phyloP scores from a whole-genome alignment of 2,888 invertebrate genomes.

The Argyresthia albistria region DNA sequence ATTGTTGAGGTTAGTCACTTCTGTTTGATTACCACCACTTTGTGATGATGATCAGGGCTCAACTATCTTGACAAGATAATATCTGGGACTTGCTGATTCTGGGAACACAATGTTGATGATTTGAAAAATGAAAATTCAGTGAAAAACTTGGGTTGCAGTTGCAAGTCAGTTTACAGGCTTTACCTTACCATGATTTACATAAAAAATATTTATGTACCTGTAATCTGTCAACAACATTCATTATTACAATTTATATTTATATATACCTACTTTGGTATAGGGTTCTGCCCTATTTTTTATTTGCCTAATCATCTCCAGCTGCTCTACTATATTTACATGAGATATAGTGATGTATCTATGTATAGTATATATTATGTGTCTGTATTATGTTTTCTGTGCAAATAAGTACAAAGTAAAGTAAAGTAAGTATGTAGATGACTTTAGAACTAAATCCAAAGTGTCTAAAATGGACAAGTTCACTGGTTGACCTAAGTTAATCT shows the following conservation, averaged over 20 bases:
- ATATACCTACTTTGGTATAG: not conserved
- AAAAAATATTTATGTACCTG: not conserved
- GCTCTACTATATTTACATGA: too few relatives aligned
- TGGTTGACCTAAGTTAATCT: too few relatives aligned
- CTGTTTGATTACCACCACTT: not conserved
- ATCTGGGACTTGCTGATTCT: not conserved
- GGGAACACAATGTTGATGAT: not conserved
- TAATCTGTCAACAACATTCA: not conserved
- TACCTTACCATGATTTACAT: not conserved
- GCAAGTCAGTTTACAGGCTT: not conserved
- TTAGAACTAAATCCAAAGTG: too few relatives aligned
- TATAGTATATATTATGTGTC: too few relatives aligned
- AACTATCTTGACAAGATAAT: not conserved
- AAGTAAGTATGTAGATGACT: too few relatives aligned
- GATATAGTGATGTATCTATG: too few relatives aligned
- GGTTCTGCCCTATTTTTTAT: not conserved
- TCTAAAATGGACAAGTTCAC: too few relatives aligned
- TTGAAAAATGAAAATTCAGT: too few relatives aligned
- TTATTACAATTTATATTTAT: not conserved
- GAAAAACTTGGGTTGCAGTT: not conserved
- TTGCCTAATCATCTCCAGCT: not conserved
- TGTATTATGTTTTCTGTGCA: too few relatives aligned
- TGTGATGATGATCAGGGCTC: not conserved
- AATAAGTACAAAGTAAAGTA: too few relatives aligned
- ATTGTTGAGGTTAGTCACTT: constrained; percentile 56